Conservation (phyloP, 2,797 vertebrate genomes). For the Cossypha caffra region DNA sequence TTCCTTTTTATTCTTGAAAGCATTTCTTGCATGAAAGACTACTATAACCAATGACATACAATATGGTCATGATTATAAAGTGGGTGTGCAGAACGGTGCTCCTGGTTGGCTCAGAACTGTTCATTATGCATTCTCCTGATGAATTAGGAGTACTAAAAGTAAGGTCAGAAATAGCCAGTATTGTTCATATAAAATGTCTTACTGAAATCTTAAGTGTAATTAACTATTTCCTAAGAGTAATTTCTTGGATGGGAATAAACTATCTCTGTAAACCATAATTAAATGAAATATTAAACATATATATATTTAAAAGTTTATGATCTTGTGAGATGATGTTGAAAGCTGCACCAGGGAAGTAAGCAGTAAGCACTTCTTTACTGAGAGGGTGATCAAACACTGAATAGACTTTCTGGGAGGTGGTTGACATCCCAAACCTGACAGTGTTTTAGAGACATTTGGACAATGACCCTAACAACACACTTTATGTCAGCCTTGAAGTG, state of each 20-base stretch:
- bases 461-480: background rate
- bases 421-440: background rate
- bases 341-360: background rate
- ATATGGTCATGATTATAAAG: background rate
- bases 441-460: background rate
- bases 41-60: background rate
- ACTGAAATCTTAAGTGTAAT: background rate
- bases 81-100: background rate
- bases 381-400: background rate
- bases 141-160: background rate
- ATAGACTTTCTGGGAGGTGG: background rate
- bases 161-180: background rate
- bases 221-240: background rate
- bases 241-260: background rate
- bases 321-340: background rate
- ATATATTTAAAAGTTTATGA: background rate
- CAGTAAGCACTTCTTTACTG: background rate
- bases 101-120: background rate
- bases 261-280: background rate
- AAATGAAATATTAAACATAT: background rate
- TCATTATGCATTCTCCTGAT: background rate
- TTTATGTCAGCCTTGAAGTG: background rate
- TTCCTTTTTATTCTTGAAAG: background rate
- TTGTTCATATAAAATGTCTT: background rate
- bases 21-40: background rate